phyloP scores from a whole-genome alignment of 2,888 invertebrate genomes.

The Cheiracanthium punctorium region DNA sequence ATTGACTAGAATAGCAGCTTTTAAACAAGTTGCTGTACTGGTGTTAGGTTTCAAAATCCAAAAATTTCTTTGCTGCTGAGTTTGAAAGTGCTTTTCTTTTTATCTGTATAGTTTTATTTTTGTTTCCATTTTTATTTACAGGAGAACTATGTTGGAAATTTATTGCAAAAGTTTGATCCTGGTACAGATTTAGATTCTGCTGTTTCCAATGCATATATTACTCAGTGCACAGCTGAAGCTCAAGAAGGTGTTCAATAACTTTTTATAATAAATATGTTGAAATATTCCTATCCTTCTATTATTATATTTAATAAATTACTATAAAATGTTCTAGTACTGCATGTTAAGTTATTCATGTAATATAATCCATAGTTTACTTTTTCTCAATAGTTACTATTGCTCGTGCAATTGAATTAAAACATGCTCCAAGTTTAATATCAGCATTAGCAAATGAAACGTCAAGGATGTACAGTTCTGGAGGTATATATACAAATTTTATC shows the following conservation, averaged over 20 bases:
- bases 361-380: neutral
- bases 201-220: constrained; percentile 80
- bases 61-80: too few relatives aligned
- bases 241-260: constrained; percentile 79
- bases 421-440: constrained; percentile 80
- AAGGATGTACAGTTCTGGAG: constrained; percentile 79
- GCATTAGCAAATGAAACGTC: constrained; percentile 81
- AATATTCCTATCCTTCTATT: too few relatives aligned
- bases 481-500: constrained; percentile 74
- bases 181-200: constrained; percentile 80
- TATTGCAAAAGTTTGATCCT: constrained; percentile 76
- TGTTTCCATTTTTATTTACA: constrained; percentile 18
- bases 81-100: too few relatives aligned
- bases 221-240: constrained; percentile 82
- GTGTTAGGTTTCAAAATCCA: too few relatives aligned
- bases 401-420: constrained; percentile 81
- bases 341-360: too few relatives aligned
- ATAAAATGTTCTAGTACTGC: too few relatives aligned
- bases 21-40: too few relatives aligned
- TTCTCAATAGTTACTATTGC: constrained; percentile 81
- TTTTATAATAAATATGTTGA: too few relatives aligned
- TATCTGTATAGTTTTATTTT: neutral
- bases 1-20: too few relatives aligned
- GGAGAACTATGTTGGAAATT: constrained; percentile 73
- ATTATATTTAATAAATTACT: too few relatives aligned